Base-by-base conservation (phyloP, 2,113 vertebrate genomes). In the Sterrhoptilus dennistouni region DNA sequence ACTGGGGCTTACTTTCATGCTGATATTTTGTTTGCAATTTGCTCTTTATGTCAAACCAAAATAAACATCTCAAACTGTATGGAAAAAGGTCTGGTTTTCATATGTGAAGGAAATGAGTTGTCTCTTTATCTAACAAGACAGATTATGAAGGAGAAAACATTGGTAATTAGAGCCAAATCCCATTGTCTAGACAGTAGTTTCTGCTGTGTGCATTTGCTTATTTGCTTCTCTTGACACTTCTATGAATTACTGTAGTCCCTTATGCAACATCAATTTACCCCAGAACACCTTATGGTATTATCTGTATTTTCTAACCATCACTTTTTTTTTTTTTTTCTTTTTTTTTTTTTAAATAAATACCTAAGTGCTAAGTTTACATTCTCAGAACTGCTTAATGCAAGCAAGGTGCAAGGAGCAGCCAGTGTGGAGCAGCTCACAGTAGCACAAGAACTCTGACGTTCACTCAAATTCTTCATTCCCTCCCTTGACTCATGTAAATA, bases 121-220 rank as follows among this genome's bases (percentile, higher is more conserved):
- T 91, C 61, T 45, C 36, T 94, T 94, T 95, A 90, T 89, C 75
- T 90, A 88, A 93, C 38, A 79, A 49, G n/a, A 60, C 36, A 90
- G 40, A 92, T 83, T 94, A 81, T 86, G 53, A 87, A 95, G 80
- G 76, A 96, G 54, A 95, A 94, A 92, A 90, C 60, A 76, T 14
- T 70, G 56, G 57, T 80, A 86, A 86, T 81, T 76, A 69, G 23
- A 89, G 84, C 65, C 86, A 97, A 96, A 94, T 86, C 93, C 80
- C 31, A 36, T 85, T 82, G 92, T 96, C 94, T 96, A 97, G 92
- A 93, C 94, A 84, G 61, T 25, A 56, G 35, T 91, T 75, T 87
- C 63, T 94, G 52, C 60, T 77, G 36, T 50, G 57, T 44, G 21
- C 33, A 18, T 89, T 94, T 92, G 16, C 40, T 81, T 89, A 40